phyloP scores from a whole-genome alignment of 2,797 vertebrate species.

The Microctenopoma steveboyesi region DNA sequence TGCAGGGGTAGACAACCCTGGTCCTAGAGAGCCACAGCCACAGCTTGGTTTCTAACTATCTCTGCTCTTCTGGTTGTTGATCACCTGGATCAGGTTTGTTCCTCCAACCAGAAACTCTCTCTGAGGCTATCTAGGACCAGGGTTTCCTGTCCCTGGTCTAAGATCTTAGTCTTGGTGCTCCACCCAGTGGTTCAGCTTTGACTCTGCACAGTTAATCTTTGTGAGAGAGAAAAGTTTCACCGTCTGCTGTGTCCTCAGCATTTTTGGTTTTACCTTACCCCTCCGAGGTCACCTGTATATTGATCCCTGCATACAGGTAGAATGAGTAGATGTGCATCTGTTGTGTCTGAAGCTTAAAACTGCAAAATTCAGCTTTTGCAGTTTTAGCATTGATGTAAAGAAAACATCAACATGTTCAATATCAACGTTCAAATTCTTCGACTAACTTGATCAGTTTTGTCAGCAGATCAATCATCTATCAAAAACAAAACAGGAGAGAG shows the following conservation, averaged over 20 bases:
- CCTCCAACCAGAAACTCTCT: too few species aligned
- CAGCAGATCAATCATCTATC: neutral
- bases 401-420: neutral
- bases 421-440: too few species aligned
- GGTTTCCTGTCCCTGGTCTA: too few species aligned
- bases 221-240: neutral
- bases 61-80: too few species aligned
- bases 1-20: too few species aligned
- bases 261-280: neutral
- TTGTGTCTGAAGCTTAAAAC: neutral
- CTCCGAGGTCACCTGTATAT: neutral
- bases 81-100: too few species aligned
- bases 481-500: neutral
- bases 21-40: too few species aligned
- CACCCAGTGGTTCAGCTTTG: slow-evolving; percentile 59
- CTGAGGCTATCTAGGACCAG: too few species aligned
- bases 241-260: neutral
- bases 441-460: neutral
- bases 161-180: slow-evolving; percentile 45
- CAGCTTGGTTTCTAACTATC: too few species aligned
- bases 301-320: neutral
- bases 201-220: slow-evolving; percentile 23
- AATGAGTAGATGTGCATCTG: neutral
- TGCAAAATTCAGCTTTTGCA: neutral
- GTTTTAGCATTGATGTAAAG: neutral